phyloP scores from a whole-genome alignment of 1,140 invertebrate genomes.

The Procambarus clarkii region DNA sequence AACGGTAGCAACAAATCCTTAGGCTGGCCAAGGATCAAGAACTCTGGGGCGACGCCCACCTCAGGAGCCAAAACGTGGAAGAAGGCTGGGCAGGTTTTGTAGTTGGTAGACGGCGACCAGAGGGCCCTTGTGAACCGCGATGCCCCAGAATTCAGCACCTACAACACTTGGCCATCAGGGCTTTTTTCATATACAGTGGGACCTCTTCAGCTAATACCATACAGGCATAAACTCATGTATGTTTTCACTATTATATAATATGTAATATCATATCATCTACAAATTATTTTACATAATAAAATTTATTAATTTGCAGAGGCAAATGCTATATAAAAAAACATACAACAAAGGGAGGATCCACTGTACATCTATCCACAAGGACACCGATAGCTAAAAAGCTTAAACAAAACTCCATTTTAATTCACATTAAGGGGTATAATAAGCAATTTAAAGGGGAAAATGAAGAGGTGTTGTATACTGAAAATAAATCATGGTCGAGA shows the following conservation, averaged over 20 bases:
- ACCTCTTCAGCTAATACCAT: conserved; percentile 25
- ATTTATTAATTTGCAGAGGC: background rate
- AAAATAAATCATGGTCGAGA: background rate
- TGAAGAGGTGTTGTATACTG: background rate
- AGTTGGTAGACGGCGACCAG: conserved; percentile 66
- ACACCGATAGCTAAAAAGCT: background rate
- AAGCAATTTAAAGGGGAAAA: background rate
- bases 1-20: conserved; percentile 43
- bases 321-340: background rate
- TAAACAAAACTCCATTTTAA: background rate
- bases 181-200: conserved; percentile 49
- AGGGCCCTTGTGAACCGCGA: conserved; percentile 48
- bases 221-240: conserved; percentile 1
- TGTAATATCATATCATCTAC: background rate
- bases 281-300: background rate
- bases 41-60: conserved; percentile 51
- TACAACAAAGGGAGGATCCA: conserved; percentile 13
- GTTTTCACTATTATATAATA: background rate
- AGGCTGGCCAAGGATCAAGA: conserved; percentile 45
- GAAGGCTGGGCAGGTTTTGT: conserved; percentile 70
- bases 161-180: conserved; percentile 65
- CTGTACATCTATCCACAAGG: conserved; percentile 24
- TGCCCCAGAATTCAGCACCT: conserved; percentile 64
- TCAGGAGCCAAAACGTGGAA: conserved; percentile 69
- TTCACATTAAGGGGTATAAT: background rate